Evolutionary conservation across 2,797 vertebrate species (phyloP), one percentile per base, ranked within the genome.

Genomic region (Nannoperca australis): DNA sequence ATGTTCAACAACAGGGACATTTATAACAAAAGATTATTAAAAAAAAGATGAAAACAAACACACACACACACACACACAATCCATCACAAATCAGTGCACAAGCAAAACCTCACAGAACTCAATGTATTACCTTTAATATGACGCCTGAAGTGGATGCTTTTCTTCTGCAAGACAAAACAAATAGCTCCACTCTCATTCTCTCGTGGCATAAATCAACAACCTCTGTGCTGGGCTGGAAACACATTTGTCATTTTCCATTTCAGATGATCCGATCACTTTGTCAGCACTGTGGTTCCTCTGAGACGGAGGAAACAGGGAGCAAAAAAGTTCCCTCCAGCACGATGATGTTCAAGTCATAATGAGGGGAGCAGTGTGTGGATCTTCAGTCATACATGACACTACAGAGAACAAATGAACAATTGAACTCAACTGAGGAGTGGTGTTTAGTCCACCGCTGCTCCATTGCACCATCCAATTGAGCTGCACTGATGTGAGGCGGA

Each of bases 171-270:
- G 12, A 42, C 59, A 34, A 49, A 49, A 58, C 70, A n/a, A 61
- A 44, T 13, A 36, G 24, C 14, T 64, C 36, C 30, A 1, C 10
- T 54, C 2, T 63, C 14, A 18, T 42, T 59, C 14, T 61, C 81
- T 49, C 5, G 3, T 69, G 63, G 63, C 38, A 87, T 47, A 71
- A 84, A 82, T 84, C 74, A 70, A 22, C 64, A 56, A 71, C 10
- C 15, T 18, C 61, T 70, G 54, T 62, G 81, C 78, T 59, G 44
- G 69, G 45, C 50, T 49, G 42, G 62, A 79, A 85, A 70, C 67
- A 53, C 73, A 76, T 87, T 81, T 70, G 51, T 80, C 73, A 73
- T 80, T 72, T 49, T 76, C 32, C 9, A 7, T 84, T 80, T 86
- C 63, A 79, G 61, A 73, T 56, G 53, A 81, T 84, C 71, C 24